phyloP scores from a whole-genome alignment of 2,888 invertebrate species.

The Parnassius apollo region DNA sequence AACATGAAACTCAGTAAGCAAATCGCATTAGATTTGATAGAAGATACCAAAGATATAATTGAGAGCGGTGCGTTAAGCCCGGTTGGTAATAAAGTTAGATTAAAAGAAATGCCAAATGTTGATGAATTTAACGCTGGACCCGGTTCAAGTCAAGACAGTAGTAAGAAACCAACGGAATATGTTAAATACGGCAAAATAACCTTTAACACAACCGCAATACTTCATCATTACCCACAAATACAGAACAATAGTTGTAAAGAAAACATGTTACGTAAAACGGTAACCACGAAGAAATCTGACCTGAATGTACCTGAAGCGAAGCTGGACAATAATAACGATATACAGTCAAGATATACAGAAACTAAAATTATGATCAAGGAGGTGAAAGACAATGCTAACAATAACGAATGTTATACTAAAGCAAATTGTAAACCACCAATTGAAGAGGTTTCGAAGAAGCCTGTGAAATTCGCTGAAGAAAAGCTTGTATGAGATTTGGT shows the following conservation, averaged over 20 bases:
- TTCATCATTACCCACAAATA: conserved; percentile 74
- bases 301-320: conserved; percentile 47
- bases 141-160: conserved; percentile 55
- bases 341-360: conserved; percentile 39
- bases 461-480: conserved; percentile 71
- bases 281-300: conserved; percentile 56
- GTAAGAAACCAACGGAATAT: conserved; percentile 58
- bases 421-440: conserved; percentile 42
- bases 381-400: conserved; percentile 58
- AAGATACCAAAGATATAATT: conserved; percentile 63
- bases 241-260: conserved; percentile 43
- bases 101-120: conserved; percentile 45
- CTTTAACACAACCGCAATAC: conserved; percentile 70
- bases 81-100: conserved; percentile 37
- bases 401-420: conserved; percentile 51
- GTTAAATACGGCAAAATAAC: conserved; percentile 74
- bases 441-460: conserved; percentile 53
- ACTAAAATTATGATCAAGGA: conserved; percentile 35
- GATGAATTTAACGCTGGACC: conserved; percentile 53
- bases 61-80: conserved; percentile 47
- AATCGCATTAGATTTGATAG: conserved; percentile 66
- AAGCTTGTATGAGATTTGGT: conserved; percentile 74
- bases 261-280: conserved; percentile 27
- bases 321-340: conserved; percentile 61
- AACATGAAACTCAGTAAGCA: conserved; percentile 64